Evolutionary conservation across 2,113 vertebrate genomes (phyloP).

Genomic region (Oostethus manadensis): DNA sequence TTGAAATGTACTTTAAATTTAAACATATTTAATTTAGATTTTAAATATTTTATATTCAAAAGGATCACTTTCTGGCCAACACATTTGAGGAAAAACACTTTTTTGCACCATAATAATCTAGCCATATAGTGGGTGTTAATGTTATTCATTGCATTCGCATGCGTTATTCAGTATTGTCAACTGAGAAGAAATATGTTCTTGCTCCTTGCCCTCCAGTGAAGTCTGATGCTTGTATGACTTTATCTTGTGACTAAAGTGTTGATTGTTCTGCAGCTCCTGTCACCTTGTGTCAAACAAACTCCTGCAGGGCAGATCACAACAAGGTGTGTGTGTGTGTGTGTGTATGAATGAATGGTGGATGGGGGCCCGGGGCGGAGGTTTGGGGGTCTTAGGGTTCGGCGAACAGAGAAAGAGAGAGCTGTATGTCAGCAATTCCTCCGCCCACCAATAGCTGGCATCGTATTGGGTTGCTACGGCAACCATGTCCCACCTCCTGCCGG

Average conservation of each 20-base stretch:
- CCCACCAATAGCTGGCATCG: slow-evolving; percentile 60
- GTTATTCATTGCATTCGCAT: background rate
- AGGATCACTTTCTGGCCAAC: too few relatives aligned
- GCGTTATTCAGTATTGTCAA: background rate
- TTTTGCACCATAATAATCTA: too few relatives aligned
- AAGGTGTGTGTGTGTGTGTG: background rate
- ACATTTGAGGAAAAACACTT: too few relatives aligned
- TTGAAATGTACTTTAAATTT: too few relatives aligned
- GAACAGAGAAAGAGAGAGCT: slow-evolving; percentile 23
- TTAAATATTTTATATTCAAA: too few relatives aligned
- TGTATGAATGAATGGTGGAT: background rate
- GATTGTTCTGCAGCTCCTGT: too few relatives aligned
- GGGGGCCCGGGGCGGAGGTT: too few relatives aligned
- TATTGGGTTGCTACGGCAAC: slow-evolving; percentile 79
- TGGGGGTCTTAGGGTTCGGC: background rate
- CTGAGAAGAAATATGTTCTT: background rate
- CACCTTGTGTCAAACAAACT: slow-evolving; percentile 2
- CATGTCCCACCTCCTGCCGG: slow-evolving; percentile 70
- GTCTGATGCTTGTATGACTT: too few relatives aligned
- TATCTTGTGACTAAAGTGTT: too few relatives aligned
- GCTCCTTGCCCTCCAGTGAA: too few relatives aligned
- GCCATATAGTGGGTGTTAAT: background rate
- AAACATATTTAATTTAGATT: too few relatives aligned
- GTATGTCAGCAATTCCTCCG: slow-evolving; percentile 59
- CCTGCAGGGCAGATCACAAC: slow-evolving; percentile 5